Evolutionary conservation across 2,888 invertebrate species (phyloP), one percentile per base, ranked within the genome.

Genomic region (Quadroppia sp.): DNA sequence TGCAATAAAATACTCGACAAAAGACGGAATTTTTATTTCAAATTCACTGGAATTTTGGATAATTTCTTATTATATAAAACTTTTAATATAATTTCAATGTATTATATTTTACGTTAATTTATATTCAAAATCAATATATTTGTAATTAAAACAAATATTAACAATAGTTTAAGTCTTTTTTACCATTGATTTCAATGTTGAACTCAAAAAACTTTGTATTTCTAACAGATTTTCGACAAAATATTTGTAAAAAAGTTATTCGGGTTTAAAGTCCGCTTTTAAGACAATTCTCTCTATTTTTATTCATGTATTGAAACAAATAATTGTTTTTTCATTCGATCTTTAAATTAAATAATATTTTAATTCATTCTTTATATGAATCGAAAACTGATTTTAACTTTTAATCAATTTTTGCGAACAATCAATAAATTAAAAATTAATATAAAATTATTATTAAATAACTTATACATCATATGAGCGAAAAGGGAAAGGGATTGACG

Each of bases 1-100:
- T 64, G 61, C 61, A 64, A 64, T 64, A 64, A 61, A 59, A 64
- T 64, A 64, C 61, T 64, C 61, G 61, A 64, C n/a, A n/a, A 32
- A 20, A 36, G 6, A 23, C 3, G 7, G 7, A 36, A 36, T 32
- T 64, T 64, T n/a, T n/a, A n/a, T n/a, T 32, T 56, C 56, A 56
- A 45, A 64, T 64, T 59, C n/a, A 59, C 23, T 59, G 30, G 15
- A 28, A 56, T 9, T 56, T 56, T 56, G 15, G 30, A 32, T 17
- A 59, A 23, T 23, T 59, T 32, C 28, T 56, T 28, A 25, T 32
- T 32, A 32, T 30, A 32, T 32, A 15, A 36, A 11, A 64, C 9
- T 3, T 36, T 61, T 59, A 59, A 32, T 59, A 30, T 59, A 40
- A 64, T 64, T 64, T 15, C 3, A 64, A 30, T 64, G 61, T 64